These are phyloP conservation scores for Amblyornis subalaris DNA, from an alignment of 2,113 vertebrate species.

Conservation along the genomic window DNA sequence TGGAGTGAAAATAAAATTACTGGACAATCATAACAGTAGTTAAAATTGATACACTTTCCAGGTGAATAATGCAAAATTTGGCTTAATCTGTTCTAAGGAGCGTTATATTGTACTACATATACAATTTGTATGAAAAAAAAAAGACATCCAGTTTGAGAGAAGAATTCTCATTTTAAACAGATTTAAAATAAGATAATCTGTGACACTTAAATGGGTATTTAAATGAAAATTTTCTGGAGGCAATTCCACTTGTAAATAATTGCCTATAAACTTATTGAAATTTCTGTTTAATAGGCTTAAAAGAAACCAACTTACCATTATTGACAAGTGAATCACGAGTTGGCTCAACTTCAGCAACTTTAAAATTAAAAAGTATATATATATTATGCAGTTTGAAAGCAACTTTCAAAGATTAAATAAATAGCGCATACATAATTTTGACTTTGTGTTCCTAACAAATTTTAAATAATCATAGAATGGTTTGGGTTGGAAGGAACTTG, in stretches of 20 bases:
- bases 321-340: constrained; percentile 63
- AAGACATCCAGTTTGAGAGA: not conserved
- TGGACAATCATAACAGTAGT: not conserved
- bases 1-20: not conserved
- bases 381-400: not conserved
- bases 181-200: not conserved
- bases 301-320: constrained; percentile 62
- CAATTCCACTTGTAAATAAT: not conserved
- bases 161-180: not conserved
- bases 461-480: not conserved
- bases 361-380: not conserved
- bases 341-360: constrained; percentile 45
- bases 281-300: not conserved
- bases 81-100: not conserved
- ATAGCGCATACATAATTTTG: not conserved
- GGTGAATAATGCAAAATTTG: not conserved
- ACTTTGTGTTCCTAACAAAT: not conserved
- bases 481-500: not conserved
- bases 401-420: not conserved
- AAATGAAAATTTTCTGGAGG: not conserved
- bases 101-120: not conserved
- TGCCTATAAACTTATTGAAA: not conserved
- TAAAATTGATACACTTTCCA: not conserved
- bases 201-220: not conserved
- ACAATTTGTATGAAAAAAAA: not conserved